Evolutionary conservation across 2,113 vertebrate species (phyloP), one percentile per base, ranked within the genome.

Genomic region (Fregata magnificens): DNA sequence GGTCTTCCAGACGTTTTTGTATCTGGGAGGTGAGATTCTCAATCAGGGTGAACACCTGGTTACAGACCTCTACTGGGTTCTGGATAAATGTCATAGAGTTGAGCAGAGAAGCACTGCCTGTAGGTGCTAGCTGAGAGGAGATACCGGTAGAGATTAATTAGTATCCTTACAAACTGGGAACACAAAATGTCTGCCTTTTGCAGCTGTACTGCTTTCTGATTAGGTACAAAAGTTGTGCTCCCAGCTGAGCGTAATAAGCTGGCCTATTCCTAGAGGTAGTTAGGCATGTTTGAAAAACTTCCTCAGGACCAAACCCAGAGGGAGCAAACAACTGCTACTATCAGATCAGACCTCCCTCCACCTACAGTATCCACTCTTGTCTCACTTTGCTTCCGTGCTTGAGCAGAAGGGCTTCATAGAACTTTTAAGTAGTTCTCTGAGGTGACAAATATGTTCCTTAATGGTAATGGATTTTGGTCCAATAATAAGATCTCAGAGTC

Each of bases 1-100:
- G 99, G 88, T 99, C 99, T 91, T 99, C 99, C 97, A 99, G 98
- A 59, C 98, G 98, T 84, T 98, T 99, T 77, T 95, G 98, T 94
- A 99, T 99, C 98, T 99, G 99, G 22, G 98, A 98, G 25, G 99
- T 99, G 92, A 99, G 99, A 88, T 98, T 99, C 98, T 99, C 99
- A 89, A 99, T 99, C 96, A 99, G 98, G 67, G 98, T 81, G 95
- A 99, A 99, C 76, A 99, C 99, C 66, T 98, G 97, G 97, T 99
- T 99, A 94, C 99, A 99, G 13, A 98, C 99, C 74, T 97, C 98
- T 74, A 99, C 99, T 1, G 99, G 99, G 96, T 99, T 99, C 96
- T 99, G 97, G 77, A 99, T 99, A 4, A 99, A 90, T 28, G 98
- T 98, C 99, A 99, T 99, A 44, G 99, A 99, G 96, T 98, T 99